Evolutionary conservation across 92 coral and sea anemone genomes (phyloP).

Genomic region (Porites cylindrica): DNA sequence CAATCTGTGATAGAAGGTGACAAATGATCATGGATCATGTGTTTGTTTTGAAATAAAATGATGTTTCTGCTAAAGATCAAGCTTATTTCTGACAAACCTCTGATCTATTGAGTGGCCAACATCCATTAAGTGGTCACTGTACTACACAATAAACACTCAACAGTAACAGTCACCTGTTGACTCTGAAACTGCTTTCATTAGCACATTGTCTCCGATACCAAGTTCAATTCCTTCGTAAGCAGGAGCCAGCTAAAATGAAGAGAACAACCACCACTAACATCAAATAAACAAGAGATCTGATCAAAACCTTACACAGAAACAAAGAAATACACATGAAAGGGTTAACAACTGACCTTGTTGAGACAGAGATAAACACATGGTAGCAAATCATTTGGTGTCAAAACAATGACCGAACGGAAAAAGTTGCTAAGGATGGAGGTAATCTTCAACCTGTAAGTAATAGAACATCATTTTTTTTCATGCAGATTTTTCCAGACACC

Average conservation of each 20-base stretch:
- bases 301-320: not conserved
- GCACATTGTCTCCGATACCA: constrained; percentile 95
- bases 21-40: too few relatives aligned
- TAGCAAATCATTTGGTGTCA: constrained; percentile 90
- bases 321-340: not conserved
- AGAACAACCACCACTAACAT: not conserved
- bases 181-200: constrained; percentile 96
- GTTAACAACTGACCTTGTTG: constrained; percentile 77
- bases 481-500: too few relatives aligned
- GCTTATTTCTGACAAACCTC: too few relatives aligned
- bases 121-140: too few relatives aligned
- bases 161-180: constrained; percentile 80
- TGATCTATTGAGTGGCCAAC: too few relatives aligned
- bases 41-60: too few relatives aligned
- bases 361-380: constrained; percentile 94
- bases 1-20: too few relatives aligned
- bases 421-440: constrained; percentile 93
- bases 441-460: constrained; percentile 79
- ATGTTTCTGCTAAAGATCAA: too few relatives aligned
- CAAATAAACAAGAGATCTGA: not conserved
- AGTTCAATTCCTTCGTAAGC: constrained; percentile 99
- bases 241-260: constrained; percentile 86
- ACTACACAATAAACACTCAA: not conserved
- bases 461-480: too few relatives aligned
- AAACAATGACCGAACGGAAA: constrained; percentile 92